Evolutionary conservation across 1,140 invertebrate species (phyloP).

Genomic region (Mamestra configurata): DNA sequence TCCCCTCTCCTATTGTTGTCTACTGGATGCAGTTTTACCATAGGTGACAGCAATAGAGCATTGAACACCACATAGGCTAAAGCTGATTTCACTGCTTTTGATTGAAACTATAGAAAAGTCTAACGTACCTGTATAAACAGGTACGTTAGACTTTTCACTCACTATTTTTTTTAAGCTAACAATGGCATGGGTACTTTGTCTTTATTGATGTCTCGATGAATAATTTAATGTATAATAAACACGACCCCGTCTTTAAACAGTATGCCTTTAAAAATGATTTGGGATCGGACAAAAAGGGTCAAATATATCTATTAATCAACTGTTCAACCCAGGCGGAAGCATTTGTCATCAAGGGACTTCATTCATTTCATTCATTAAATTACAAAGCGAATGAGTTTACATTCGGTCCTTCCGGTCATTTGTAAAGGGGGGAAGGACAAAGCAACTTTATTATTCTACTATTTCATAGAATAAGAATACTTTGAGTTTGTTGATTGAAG

Average conservation of each 20-base stretch:
- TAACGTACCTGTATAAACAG: too few species aligned
- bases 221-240: neutral
- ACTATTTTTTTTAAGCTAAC: too few species aligned
- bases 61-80: neutral
- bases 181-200: neutral
- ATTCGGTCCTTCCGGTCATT: constrained; percentile 57
- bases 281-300: constrained; percentile 13
- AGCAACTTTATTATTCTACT: neutral
- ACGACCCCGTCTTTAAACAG: neutral
- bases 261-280: constrained; percentile 1
- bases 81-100: neutral
- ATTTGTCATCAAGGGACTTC: constrained; percentile 64
- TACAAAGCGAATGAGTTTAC: constrained; percentile 61
- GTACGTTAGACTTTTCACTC: too few species aligned
- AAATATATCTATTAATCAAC: constrained; percentile 58
- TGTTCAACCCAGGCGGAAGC: constrained; percentile 58
- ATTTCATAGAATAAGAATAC: neutral
- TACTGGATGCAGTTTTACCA: neutral
- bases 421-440: constrained; percentile 23
- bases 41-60: neutral
- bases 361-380: constrained; percentile 73
- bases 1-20: neutral
- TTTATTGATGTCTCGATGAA: neutral
- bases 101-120: neutral
- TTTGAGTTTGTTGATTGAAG: neutral